Evolutionary conservation across 2,797 vertebrate genomes (phyloP), one percentile per base, ranked within the genome.

Genomic region (Darevskia mixta): DNA sequence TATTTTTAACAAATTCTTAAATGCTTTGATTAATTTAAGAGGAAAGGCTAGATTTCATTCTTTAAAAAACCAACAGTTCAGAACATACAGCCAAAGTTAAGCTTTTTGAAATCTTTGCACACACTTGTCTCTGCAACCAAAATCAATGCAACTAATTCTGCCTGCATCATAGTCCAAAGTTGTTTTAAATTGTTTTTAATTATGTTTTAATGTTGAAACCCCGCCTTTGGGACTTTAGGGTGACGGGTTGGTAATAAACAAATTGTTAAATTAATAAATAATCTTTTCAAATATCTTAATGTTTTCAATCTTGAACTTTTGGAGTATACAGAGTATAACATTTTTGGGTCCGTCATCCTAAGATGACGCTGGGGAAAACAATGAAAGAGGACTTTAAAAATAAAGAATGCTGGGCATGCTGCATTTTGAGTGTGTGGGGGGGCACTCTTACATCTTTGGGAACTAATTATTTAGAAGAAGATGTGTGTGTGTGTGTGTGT

Each of bases 1-100:
- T 45, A 69, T 81, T 13, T 95, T 91, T 82, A 87, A 77, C 67
- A 79, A 90, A 78, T 61, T 67, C 17, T 72, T 85, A 77, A 91
- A 83, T 4, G 89, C 64, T 17, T 79, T 66, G 45, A 43, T 45
- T 43, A 6, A 71, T 64, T 86, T 76, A 88, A 90, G 89, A 18
- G 86, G 84, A 91, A 91, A 83, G 89, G 49, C 73, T 32, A 43
- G n/a, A 86, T 87, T 89, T 84, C 85, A 87, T 80, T 18, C 13
- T 64, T 64, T 64, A 10, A 7, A 73, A 58, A 32, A 13, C 23
- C 55, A 67, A 38, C 29, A 32, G 25, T 78, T 71, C 43, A 79
- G 20, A 9, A 20, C 41, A 18, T 8, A 35, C 32, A 79, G 10
- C 6, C 35, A 8, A 64, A 75, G 3, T 29, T 41, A 64, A 85